Conservation (phyloP, 1,140 invertebrate species). For the Caenorhabditis brenneri region DNA sequence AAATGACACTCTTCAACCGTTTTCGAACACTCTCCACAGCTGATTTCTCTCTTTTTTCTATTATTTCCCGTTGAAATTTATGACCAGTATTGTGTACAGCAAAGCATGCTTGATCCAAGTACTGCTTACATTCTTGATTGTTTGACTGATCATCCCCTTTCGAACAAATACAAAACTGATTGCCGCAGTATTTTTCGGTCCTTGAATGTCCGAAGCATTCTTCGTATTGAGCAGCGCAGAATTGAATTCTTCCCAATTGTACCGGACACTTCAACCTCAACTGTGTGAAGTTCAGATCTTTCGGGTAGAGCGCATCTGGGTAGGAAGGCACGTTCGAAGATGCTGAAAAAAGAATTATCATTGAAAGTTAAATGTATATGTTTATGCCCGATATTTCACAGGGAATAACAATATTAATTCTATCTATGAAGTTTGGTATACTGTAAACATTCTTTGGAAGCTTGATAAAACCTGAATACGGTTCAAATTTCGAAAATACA, state of each 20-base stretch:
- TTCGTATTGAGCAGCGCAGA: not conserved
- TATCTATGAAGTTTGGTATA: too few species aligned
- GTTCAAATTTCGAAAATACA: too few species aligned
- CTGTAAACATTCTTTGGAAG: too few species aligned
- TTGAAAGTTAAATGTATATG: too few species aligned
- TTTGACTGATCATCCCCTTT: not conserved
- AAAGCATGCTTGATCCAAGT: not conserved
- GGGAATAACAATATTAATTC: too few species aligned
- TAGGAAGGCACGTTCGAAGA: not conserved
- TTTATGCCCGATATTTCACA: too few species aligned
- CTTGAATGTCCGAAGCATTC: not conserved
- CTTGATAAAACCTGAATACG: too few species aligned
- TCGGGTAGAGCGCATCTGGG: not conserved
- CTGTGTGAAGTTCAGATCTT: too few species aligned
- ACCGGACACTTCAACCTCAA: not conserved
- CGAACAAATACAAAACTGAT: not conserved
- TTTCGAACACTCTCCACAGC: not conserved
- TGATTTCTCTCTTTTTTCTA: not conserved
- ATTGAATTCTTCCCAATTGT: not conserved
- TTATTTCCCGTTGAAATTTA: not conserved
- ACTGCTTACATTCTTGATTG: not conserved
- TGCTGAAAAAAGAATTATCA: not conserved
- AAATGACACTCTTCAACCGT: not conserved
- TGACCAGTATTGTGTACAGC: not conserved
- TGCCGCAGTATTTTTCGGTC: not conserved